phyloP scores from a whole-genome alignment of 2,888 invertebrate genomes.

The Cephus sareptanus region DNA sequence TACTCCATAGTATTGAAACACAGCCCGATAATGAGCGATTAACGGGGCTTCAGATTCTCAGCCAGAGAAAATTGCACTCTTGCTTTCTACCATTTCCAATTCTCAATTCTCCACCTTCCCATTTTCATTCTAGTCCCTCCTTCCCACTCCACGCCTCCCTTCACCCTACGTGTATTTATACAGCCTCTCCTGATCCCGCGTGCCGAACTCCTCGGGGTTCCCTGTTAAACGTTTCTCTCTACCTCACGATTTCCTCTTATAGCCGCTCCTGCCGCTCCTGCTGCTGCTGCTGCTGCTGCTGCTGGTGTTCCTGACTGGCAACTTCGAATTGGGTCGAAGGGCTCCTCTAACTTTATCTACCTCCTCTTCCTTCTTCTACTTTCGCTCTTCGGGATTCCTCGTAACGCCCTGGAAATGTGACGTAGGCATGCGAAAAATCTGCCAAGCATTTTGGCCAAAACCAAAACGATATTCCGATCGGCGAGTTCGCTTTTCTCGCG shows the following conservation, averaged over 20 bases:
- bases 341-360: neutral
- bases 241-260: neutral
- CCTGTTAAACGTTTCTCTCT: constrained; percentile 7
- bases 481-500: constrained; percentile 9
- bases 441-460: neutral
- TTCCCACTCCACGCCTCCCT: neutral
- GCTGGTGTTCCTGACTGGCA: neutral
- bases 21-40: constrained; percentile 11
- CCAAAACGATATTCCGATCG: neutral
- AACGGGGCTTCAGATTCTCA: neutral
- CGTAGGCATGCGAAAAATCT: neutral
- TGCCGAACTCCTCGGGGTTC: neutral
- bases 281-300: too few relatives aligned
- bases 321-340: neutral
- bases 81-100: constrained; percentile 1
- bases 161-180: neutral
- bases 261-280: neutral
- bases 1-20: constrained; percentile 10
- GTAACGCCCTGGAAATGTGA: neutral
- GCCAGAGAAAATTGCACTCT: neutral
- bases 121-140: neutral
- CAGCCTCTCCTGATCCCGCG: neutral
- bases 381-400: neutral
- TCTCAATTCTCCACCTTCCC: neutral
- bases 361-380: neutral